These are phyloP conservation scores for Aphis gossypii DNA, from an alignment of 1,140 invertebrate genomes.

Conservation along the genomic window DNA sequence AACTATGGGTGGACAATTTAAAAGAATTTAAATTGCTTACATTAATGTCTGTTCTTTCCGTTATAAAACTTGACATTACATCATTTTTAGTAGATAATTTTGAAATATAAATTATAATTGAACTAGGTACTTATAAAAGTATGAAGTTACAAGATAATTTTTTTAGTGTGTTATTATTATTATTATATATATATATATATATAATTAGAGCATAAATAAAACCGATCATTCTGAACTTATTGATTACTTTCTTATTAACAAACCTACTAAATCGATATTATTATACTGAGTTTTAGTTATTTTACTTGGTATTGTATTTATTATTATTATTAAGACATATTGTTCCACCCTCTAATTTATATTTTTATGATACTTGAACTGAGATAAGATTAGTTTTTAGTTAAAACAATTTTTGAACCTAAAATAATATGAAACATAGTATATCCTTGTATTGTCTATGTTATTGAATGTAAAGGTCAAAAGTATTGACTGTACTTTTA, in stretches of 20 bases:
- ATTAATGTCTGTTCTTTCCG: not conserved
- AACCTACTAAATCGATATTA: not conserved
- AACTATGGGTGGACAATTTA: conserved; percentile 3
- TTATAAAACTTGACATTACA: conserved; percentile 12
- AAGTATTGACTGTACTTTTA: not conserved
- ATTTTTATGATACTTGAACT: not conserved
- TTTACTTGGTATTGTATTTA: not conserved
- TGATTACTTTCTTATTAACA: not conserved
- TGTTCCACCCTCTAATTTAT: not conserved
- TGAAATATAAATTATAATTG: not conserved
- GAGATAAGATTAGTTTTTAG: not conserved
- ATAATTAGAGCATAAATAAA: not conserved
- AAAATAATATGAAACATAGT: not conserved
- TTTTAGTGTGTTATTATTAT: not conserved
- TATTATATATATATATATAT: not conserved
- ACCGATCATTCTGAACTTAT: not conserved
- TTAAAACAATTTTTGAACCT: not conserved
- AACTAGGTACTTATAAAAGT: not conserved
- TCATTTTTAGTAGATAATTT: not conserved
- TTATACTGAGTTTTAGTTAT: not conserved
- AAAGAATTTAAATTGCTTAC: conserved; percentile 8
- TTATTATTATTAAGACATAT: not conserved
- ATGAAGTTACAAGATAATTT: not conserved
- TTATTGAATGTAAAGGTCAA: not conserved
- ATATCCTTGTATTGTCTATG: not conserved